Percentiles rank a stretch among this genome's conserved stretches.
Conservation (phyloP, 2,888 invertebrate species). For the Cheilosia soror region DNA sequence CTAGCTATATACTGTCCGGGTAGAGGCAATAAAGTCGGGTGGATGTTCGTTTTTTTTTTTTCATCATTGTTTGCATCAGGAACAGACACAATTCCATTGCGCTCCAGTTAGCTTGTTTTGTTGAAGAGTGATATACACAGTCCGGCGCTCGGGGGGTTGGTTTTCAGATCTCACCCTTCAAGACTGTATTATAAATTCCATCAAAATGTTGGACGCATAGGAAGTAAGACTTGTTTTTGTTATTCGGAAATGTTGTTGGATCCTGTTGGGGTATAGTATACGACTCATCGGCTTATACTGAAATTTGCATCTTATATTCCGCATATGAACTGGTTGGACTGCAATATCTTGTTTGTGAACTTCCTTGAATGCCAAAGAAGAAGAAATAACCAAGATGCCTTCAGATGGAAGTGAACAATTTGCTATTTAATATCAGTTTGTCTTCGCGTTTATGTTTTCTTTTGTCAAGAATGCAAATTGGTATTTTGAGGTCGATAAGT, state of each 20-base stretch:
- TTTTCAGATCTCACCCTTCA: neutral
- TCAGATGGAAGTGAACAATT: no score
- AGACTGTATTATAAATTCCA: conserved; percentile 31
- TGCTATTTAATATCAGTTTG: no score
- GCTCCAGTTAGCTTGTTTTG: conserved; percentile 45
- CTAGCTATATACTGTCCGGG: neutral
- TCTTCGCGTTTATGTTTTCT: no score
- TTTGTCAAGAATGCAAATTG: no score
- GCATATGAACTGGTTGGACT: neutral
- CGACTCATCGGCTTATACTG: conserved; percentile 13
- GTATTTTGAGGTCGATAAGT: no score
- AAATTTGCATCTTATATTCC: conserved; percentile 13
- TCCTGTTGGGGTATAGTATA: neutral
- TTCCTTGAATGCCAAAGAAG: neutral
- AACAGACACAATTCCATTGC: conserved; percentile 33
- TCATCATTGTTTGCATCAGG: conserved; percentile 31
- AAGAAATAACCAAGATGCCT: no score
- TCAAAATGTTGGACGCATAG: conserved; percentile 9
- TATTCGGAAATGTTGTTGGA: neutral
- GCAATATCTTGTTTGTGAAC: conserved; percentile 3
- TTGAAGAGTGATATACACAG: neutral
- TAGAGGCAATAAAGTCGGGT: conserved; percentile 33
- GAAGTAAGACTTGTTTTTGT: conserved; percentile 4
- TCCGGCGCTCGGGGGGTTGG: neutral
- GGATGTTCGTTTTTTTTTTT: conserved; percentile 11